Conservation (phyloP, 2,797 vertebrate species). For the Cirrhinus molitorella region DNA sequence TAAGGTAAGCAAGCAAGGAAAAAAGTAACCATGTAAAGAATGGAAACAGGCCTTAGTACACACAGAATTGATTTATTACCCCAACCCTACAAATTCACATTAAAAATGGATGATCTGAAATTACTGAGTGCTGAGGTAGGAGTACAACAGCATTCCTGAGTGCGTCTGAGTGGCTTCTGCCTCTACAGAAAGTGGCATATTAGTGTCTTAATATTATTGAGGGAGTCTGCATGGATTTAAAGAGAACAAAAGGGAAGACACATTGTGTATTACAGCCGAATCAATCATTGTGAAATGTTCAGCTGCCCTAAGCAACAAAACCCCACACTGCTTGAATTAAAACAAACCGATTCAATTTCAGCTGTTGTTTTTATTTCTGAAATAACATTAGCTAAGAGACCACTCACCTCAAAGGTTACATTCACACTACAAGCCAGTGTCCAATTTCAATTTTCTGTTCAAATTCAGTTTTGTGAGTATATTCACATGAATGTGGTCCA, state of each 20-base stretch:
- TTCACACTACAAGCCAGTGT: conserved; percentile 6
- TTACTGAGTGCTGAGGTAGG: conserved; percentile 60
- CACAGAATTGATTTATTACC: conserved; percentile 66
- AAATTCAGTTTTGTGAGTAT: not conserved
- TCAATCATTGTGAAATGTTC: conserved; percentile 24
- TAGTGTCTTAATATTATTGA: conserved; percentile 3
- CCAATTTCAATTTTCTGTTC: not conserved
- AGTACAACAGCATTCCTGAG: conserved; percentile 24
- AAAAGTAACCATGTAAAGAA: conserved; percentile 20
- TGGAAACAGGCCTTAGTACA: conserved; percentile 59
- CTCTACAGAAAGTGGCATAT: conserved; percentile 12
- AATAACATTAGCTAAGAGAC: not conserved
- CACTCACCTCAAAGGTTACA: not conserved
- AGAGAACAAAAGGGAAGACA: not conserved
- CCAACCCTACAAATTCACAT: conserved; percentile 69
- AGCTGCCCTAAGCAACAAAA: conserved; percentile 16
- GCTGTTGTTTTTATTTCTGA: conserved; percentile 14
- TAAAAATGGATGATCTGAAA: conserved; percentile 73
- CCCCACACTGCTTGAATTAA: conserved; percentile 11
- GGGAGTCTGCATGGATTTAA: conserved; percentile 12
- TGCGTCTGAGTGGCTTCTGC: conserved; percentile 14
- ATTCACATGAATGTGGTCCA: not conserved
- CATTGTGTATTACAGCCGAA: conserved; percentile 2
- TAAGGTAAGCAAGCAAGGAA: conserved; percentile 69
- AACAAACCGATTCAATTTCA: conserved; percentile 13